These are phyloP conservation scores for Sturnira hondurensis DNA, from an alignment of 2,113 vertebrate genomes.

Conservation along the genomic window DNA sequence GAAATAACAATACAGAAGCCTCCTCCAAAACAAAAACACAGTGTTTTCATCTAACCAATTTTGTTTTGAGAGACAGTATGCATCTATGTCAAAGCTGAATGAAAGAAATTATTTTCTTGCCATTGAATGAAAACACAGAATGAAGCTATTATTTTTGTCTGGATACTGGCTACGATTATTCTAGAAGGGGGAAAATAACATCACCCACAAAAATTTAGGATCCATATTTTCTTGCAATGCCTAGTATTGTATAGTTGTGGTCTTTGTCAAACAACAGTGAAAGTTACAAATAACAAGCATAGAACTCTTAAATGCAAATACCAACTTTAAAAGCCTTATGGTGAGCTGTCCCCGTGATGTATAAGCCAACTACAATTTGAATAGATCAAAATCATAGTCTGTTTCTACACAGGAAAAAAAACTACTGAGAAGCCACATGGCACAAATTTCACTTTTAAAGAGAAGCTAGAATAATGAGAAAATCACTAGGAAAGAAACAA, in stretches of 20 bases:
- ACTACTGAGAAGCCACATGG: background rate
- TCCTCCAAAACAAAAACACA: background rate
- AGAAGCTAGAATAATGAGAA: slow-evolving; percentile 40
- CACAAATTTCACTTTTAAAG: slow-evolving; percentile 36
- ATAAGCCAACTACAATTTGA: slow-evolving; percentile 29
- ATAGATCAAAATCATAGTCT: slow-evolving; percentile 42
- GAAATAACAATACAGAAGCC: background rate
- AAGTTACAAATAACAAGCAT: slow-evolving; percentile 20
- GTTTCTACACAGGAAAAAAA: background rate
- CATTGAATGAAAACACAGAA: background rate
- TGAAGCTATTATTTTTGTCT: background rate
- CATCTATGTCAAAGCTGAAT: background rate
- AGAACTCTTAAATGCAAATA: slow-evolving; percentile 46
- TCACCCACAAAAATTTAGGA: background rate
- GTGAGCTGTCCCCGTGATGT: background rate
- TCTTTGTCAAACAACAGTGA: background rate
- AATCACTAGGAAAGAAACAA: slow-evolving; percentile 17
- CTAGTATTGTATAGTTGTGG: background rate
- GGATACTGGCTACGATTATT: background rate
- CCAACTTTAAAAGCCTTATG: background rate
- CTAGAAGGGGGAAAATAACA: background rate
- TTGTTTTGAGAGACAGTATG: background rate
- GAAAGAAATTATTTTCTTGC: background rate
- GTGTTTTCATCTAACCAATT: background rate
- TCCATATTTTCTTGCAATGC: background rate